phyloP scores from a whole-genome alignment of 1,140 invertebrate species.

The Drepana arcuata region DNA sequence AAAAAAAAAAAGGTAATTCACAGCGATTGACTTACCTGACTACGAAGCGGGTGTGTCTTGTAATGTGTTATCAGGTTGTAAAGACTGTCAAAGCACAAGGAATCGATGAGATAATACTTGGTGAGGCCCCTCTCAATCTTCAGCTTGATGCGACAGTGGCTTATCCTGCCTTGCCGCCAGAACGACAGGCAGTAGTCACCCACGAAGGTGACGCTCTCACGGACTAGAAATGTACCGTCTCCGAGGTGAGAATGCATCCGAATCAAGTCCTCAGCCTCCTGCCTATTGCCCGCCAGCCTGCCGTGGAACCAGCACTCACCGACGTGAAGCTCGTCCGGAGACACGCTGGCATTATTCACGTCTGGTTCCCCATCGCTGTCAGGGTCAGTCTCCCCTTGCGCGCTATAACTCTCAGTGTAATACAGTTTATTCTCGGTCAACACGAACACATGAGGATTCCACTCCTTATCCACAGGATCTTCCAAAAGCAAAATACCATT shows the following conservation, averaged over 20 bases:
- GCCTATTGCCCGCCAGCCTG: slow-evolving; percentile 80
- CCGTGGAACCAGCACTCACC: slow-evolving; percentile 97
- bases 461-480: slow-evolving; percentile 90
- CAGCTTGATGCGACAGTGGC: slow-evolving; percentile 93
- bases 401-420: slow-evolving; percentile 82
- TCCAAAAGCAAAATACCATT: slow-evolving; percentile 94
- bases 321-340: slow-evolving; percentile 92
- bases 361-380: slow-evolving; percentile 73
- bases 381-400: slow-evolving; percentile 75
- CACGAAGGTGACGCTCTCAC: slow-evolving; percentile 96
- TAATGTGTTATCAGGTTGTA: slow-evolving; percentile 95
- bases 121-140: slow-evolving; percentile 91
- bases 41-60: slow-evolving; percentile 86
- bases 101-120: slow-evolving; percentile 94
- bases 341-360: slow-evolving; percentile 43
- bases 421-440: slow-evolving; percentile 90
- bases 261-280: slow-evolving; percentile 84
- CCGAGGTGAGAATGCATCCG: slow-evolving; percentile 87
- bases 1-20: too few species aligned
- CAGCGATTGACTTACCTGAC: slow-evolving; percentile 81
- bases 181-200: slow-evolving; percentile 97
- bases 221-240: slow-evolving; percentile 95
- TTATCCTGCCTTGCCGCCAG: slow-evolving; percentile 90
- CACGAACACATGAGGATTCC: slow-evolving; percentile 97
- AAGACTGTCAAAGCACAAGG: slow-evolving; percentile 91